Conservation (phyloP, 2,797 vertebrate genomes). For the Lycodopsis pacificus region DNA sequence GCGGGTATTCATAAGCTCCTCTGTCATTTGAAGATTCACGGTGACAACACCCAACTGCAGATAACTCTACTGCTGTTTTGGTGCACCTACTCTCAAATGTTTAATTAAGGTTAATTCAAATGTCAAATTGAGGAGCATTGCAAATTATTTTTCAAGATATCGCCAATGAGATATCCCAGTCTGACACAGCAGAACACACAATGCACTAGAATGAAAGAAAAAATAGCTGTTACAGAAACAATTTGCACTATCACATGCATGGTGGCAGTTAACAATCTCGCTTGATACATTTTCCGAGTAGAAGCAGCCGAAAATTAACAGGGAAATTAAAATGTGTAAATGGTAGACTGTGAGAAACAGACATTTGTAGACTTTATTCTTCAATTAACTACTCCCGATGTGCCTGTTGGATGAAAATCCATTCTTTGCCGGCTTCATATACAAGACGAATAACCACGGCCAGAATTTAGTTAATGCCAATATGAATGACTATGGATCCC, state of each 20-base stretch:
- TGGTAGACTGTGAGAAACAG: slow-evolving; percentile 32
- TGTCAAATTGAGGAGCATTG: slow-evolving; percentile 47
- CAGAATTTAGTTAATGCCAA: slow-evolving; percentile 27
- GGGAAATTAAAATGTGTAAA: slow-evolving; percentile 47
- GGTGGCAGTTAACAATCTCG: slow-evolving; percentile 63
- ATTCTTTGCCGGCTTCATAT: slow-evolving; percentile 38
- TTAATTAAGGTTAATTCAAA: slow-evolving; percentile 68
- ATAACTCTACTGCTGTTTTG: slow-evolving; percentile 27
- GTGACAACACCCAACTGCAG: slow-evolving; percentile 21
- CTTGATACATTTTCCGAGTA: slow-evolving; percentile 63
- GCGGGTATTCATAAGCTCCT: not conserved
- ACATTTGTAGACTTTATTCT: slow-evolving; percentile 50
- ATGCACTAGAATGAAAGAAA: slow-evolving; percentile 23
- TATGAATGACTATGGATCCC: slow-evolving; percentile 31
- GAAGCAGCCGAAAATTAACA: slow-evolving; percentile 56
- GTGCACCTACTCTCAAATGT: slow-evolving; percentile 32
- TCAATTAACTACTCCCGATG: slow-evolving; percentile 56
- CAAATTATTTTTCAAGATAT: slow-evolving; percentile 52
- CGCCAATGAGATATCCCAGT: slow-evolving; percentile 27
- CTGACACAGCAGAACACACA: slow-evolving; percentile 25
- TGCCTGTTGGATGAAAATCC: slow-evolving; percentile 41
- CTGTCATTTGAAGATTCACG: slow-evolving; percentile 19
- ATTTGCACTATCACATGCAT: slow-evolving; percentile 40
- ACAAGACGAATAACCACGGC: slow-evolving; percentile 11
- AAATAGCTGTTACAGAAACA: slow-evolving; percentile 41